Conservation (phyloP, 2,797 vertebrate genomes). For the Pteropus rufus region DNA sequence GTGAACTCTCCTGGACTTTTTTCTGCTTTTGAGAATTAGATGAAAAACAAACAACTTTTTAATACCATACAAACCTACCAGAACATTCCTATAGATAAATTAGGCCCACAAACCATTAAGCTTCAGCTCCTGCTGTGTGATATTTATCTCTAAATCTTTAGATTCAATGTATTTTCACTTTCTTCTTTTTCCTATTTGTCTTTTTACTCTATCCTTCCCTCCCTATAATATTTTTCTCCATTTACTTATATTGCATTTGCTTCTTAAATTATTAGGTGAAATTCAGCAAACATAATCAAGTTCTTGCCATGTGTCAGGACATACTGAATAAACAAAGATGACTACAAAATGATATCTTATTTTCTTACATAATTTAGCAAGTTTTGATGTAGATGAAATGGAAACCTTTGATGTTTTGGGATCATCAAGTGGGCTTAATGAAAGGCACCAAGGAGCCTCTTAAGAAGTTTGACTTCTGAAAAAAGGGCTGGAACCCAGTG, state of each 20-base stretch:
- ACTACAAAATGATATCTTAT: neutral
- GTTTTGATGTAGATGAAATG: neutral
- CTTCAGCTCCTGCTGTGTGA: neutral
- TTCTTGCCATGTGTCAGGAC: neutral
- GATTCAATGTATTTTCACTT: neutral
- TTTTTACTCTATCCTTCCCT: neutral
- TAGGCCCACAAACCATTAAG: neutral
- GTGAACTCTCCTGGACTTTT: neutral
- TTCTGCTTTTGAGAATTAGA: neutral
- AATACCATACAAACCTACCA: neutral
- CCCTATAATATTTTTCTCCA: neutral
- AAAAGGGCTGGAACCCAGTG: neutral
- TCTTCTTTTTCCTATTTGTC: neutral
- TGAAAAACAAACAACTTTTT: neutral
- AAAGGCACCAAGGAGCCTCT: neutral
- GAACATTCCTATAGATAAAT: neutral
- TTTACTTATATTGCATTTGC: neutral
- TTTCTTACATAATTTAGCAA: slow-evolving; percentile 12
- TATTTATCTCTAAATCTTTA: neutral
- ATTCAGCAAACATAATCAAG: neutral
- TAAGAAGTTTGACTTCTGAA: neutral
- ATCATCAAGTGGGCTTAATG: neutral
- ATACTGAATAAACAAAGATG: neutral
- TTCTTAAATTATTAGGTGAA: slow-evolving; percentile 14
- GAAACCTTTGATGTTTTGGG: slow-evolving; percentile 11